Conservation (phyloP, 2,888 invertebrate species). For the Aromia moschata region DNA sequence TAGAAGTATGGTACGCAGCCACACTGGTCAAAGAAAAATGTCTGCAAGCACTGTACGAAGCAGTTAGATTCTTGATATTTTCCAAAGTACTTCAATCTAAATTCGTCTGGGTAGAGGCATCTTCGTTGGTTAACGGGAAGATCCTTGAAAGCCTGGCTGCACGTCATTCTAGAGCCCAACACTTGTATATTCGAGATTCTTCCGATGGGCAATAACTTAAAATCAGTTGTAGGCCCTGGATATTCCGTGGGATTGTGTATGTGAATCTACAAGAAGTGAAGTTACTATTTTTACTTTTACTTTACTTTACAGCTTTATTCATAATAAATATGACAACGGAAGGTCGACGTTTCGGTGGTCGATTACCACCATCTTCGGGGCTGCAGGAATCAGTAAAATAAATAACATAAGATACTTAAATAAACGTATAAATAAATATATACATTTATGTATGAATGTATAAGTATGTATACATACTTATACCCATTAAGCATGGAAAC, state of each 20-base stretch:
- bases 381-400: too few relatives aligned
- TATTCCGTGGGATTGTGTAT: conserved; percentile 52
- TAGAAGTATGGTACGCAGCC: conserved; percentile 56
- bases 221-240: conserved; percentile 44
- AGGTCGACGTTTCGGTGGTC: too few relatives aligned
- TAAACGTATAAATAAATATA: too few relatives aligned
- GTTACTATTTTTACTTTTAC: too few relatives aligned
- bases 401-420: too few relatives aligned
- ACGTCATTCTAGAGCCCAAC: conserved; percentile 44
- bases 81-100: conserved; percentile 46
- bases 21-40: conserved; percentile 45
- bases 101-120: conserved; percentile 48
- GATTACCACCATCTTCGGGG: too few relatives aligned
- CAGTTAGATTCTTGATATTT: conserved; percentile 56
- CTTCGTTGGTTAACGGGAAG: conserved; percentile 50
- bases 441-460: too few relatives aligned
- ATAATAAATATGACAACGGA: too few relatives aligned
- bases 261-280: conserved; percentile 45
- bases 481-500: too few relatives aligned
- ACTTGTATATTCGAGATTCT: conserved; percentile 44
- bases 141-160: conserved; percentile 44
- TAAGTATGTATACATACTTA: too few relatives aligned
- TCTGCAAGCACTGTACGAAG: conserved; percentile 49
- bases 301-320: too few relatives aligned
- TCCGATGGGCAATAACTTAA: conserved; percentile 43